Percentiles rank a stretch among this genome's conserved stretches.
These are phyloP conservation scores for Laterallus jamaicensis DNA, from an alignment of 2,113 vertebrate genomes.

Conservation along the genomic window DNA sequence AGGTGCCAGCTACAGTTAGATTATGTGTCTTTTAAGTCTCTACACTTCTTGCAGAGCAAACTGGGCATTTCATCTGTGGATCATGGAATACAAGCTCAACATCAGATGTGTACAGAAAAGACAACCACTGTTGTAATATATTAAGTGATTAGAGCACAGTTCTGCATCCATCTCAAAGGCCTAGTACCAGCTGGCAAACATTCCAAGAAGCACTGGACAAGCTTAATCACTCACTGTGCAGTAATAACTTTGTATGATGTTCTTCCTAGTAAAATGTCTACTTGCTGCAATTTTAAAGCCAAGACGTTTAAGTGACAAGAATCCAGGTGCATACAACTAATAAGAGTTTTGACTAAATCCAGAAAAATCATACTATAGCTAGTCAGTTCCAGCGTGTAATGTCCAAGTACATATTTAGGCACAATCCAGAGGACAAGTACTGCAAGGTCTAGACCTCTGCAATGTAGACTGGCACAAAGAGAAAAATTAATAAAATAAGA, in stretches of 20 bases:
- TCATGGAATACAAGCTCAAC: neutral
- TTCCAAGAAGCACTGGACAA: neutral
- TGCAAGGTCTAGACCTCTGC: neutral
- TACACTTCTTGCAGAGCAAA: neutral
- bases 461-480: neutral
- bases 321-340: neutral
- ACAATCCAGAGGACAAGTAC: neutral
- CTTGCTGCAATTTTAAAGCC: neutral
- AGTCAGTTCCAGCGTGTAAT: neutral
- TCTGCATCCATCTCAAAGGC: neutral
- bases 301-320: neutral
- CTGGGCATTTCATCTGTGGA: neutral
- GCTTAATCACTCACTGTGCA: neutral
- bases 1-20: neutral
- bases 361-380: neutral
- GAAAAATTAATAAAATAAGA: neutral
- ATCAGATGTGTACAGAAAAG: neutral
- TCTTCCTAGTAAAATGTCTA: neutral
- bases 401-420: neutral
- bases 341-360: neutral
- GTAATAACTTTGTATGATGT: neutral
- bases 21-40: fast-evolving
- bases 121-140: neutral
- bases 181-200: neutral
- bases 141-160: neutral